Percentiles rank a stretch among this genome's conserved stretches.
Evolutionary conservation across 1,140 invertebrate species (phyloP).

Genomic region (Doryteuthis pealeii): DNA sequence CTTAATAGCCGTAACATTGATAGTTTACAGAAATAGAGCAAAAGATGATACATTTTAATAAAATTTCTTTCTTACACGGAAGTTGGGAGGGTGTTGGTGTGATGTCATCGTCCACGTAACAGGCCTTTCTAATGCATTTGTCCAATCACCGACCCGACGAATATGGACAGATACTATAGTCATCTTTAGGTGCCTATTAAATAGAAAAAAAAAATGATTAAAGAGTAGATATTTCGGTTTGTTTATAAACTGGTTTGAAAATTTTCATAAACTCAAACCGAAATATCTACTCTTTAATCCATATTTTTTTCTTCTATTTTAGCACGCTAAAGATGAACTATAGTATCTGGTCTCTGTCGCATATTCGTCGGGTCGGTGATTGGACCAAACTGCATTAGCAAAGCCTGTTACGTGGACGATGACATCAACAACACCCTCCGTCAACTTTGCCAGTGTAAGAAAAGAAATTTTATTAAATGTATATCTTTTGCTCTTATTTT

Average conservation of each 20-base stretch:
- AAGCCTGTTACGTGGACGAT: conserved; percentile 45
- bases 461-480: no score
- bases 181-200: conserved; percentile 54
- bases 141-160: conserved; percentile 59
- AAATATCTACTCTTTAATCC: no score
- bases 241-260: no score
- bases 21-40: no score
- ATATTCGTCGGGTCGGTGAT: conserved; percentile 57
- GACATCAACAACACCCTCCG: not conserved
- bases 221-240: no score
- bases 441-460: not conserved
- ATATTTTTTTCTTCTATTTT: conserved; percentile 9
- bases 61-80: not conserved
- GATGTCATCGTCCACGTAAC: conserved; percentile 36
- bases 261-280: no score
- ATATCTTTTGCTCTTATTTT: no score
- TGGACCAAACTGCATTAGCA: conserved; percentile 58
- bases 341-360: conserved; percentile 58
- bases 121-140: conserved; percentile 51
- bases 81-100: not conserved
- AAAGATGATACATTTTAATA: no score
- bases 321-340: conserved; percentile 57
- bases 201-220: conserved; percentile 11
- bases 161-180: conserved; percentile 59
- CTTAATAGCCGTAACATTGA: no score